These are phyloP conservation scores for Phaetusa simplex DNA, from an alignment of 2,113 vertebrate species.

Conservation along the genomic window DNA sequence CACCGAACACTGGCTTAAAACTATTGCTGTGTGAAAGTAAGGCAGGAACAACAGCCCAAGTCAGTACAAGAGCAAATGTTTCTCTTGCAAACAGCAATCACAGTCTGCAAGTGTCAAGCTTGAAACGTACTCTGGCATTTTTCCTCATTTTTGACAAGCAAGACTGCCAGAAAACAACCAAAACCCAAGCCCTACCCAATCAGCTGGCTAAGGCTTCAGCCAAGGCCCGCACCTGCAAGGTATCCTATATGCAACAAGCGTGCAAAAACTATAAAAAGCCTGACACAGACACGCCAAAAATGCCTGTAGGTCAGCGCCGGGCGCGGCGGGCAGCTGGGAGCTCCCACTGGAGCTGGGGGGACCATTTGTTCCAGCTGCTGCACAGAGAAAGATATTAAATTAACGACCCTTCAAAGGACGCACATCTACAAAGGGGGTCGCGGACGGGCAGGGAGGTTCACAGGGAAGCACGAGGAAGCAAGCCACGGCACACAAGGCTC, in stretches of 20 bases:
- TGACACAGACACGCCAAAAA: background rate
- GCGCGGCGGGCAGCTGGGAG: background rate
- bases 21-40: background rate
- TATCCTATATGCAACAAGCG: conserved; percentile 31
- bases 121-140: background rate
- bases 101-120: background rate
- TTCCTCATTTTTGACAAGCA: background rate
- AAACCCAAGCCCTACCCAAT: background rate
- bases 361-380: conserved; percentile 62
- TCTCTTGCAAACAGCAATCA: background rate
- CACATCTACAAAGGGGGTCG: background rate
- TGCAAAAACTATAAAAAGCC: conserved; percentile 55
- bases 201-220: background rate
- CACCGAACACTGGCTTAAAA: background rate
- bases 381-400: conserved; percentile 31
- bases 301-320: background rate
- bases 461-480: background rate
- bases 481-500: background rate
- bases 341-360: background rate
- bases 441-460: background rate
- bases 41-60: background rate
- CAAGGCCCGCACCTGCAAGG: background rate
- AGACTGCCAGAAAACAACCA: background rate
- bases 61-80: background rate
- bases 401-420: conserved; percentile 5